Evolutionary conservation across 2,888 invertebrate genomes (phyloP).

Genomic region (Periphyllus acericola): DNA sequence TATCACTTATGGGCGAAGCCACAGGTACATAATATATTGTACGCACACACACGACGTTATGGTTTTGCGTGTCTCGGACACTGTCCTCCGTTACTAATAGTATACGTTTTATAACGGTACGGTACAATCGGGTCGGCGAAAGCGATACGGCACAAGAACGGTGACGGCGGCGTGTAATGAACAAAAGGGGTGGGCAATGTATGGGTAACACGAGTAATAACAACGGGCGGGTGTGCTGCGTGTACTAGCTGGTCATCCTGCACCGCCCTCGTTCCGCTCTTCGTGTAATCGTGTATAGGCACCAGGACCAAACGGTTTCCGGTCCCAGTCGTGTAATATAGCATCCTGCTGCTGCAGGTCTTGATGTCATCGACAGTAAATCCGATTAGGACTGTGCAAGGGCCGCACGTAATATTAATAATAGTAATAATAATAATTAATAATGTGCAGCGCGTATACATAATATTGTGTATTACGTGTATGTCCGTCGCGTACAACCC

Average conservation of each 20-base stretch:
- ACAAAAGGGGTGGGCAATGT: slow-evolving; percentile 37
- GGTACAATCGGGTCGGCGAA: slow-evolving; percentile 42
- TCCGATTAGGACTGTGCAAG: slow-evolving; percentile 38
- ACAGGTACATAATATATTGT: neutral
- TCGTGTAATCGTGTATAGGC: too few relatives aligned
- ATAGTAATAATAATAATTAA: neutral
- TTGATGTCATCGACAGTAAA: slow-evolving; percentile 24
- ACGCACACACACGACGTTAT: neutral
- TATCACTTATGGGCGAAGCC: neutral
- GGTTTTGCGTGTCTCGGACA: neutral
- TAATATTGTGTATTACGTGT: neutral
- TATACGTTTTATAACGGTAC: slow-evolving; percentile 3
- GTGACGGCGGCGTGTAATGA: slow-evolving; percentile 29
- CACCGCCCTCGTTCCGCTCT: neutral
- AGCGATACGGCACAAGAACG: slow-evolving; percentile 23
- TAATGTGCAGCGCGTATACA: neutral
- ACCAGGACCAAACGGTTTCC: slow-evolving; percentile 25
- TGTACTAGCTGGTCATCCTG: neutral
- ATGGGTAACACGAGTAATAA: slow-evolving; percentile 31
- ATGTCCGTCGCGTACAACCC: neutral
- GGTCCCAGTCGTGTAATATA: neutral
- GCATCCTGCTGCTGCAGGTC: neutral
- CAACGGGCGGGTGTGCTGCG: neutral
- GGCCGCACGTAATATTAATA: neutral
- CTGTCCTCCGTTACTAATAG: neutral